Evolutionary conservation across 2,797 vertebrate species (phyloP).

Genomic region (Tragelaphus eurycerus): DNA sequence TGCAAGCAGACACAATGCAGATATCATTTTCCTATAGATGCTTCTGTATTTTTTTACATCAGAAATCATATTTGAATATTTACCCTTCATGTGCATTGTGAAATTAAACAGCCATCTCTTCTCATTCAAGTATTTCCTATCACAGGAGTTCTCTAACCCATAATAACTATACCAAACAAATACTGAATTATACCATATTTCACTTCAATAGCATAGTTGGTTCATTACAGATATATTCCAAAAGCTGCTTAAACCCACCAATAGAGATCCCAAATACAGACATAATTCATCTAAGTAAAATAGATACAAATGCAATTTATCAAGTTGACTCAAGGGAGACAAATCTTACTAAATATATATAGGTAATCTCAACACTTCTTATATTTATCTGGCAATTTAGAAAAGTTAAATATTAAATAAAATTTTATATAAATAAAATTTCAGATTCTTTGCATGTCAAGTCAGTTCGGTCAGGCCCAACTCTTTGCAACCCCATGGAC

Average conservation of each 20-base stretch:
- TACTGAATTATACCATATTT: neutral
- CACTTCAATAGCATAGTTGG: neutral
- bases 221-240: slow-evolving; percentile 14
- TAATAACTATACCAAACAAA: neutral
- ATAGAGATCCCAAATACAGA: slow-evolving; percentile 55
- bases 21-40: neutral
- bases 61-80: neutral
- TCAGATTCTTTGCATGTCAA: neutral
- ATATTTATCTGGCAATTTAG: slow-evolving; percentile 76
- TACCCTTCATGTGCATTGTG: neutral
- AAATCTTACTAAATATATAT: slow-evolving; percentile 60
- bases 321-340: slow-evolving; percentile 56
- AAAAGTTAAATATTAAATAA: slow-evolving; percentile 75
- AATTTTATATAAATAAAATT: slow-evolving; percentile 49
- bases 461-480: fast-evolving
- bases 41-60: neutral
- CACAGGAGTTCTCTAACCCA: neutral
- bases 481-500: neutral
- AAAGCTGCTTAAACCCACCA: slow-evolving; percentile 53
- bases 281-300: slow-evolving; percentile 73
- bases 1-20: neutral
- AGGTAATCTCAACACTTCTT: slow-evolving; percentile 66
- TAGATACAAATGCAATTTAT: slow-evolving; percentile 72
- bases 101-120: neutral
- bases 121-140: neutral